These are phyloP conservation scores for Calliopsis andreniformis DNA, from an alignment of 1,140 invertebrate species.

Conservation along the genomic window DNA sequence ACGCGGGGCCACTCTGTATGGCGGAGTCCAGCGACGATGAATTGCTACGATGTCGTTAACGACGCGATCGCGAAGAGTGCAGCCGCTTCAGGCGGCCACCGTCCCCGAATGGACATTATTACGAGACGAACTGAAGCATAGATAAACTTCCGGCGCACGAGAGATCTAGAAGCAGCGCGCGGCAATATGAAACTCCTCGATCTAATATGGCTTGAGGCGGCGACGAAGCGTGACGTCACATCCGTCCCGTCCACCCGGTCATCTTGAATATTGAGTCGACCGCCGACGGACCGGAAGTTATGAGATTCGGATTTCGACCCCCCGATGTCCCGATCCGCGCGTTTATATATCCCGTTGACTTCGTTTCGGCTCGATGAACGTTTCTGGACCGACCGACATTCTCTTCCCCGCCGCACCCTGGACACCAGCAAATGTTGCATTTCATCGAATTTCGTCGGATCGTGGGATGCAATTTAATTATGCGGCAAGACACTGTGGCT, in stretches of 20 bases:
- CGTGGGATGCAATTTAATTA: slow-evolving; percentile 31
- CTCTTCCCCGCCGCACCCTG: slow-evolving; percentile 14
- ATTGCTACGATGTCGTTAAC: slow-evolving; percentile 14
- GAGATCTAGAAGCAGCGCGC: slow-evolving; percentile 67
- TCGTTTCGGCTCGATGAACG: slow-evolving; percentile 63
- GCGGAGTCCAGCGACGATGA: slow-evolving; percentile 11
- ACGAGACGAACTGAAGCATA: slow-evolving; percentile 72
- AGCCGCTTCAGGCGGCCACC: not conserved
- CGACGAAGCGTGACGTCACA: slow-evolving; percentile 81
- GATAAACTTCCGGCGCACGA: slow-evolving; percentile 73
- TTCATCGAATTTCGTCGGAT: slow-evolving; percentile 28
- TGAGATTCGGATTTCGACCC: slow-evolving; percentile 78
- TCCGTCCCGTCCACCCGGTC: slow-evolving; percentile 76
- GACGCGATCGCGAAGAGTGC: slow-evolving; percentile 5
- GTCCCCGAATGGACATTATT: slow-evolving; percentile 71
- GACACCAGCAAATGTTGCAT: slow-evolving; percentile 30
- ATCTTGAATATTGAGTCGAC: slow-evolving; percentile 81
- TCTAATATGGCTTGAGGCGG: slow-evolving; percentile 80
- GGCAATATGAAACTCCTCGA: slow-evolving; percentile 80
- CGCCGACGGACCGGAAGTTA: slow-evolving; percentile 79
- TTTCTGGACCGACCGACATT: slow-evolving; percentile 49
- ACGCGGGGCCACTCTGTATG: not conserved
- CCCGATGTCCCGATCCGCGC: slow-evolving; percentile 67
- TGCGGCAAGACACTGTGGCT: slow-evolving; percentile 3
- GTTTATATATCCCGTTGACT: slow-evolving; percentile 68